Evolutionary conservation across 2,113 vertebrate genomes (phyloP).

Genomic region (Tupaia tana): DNA sequence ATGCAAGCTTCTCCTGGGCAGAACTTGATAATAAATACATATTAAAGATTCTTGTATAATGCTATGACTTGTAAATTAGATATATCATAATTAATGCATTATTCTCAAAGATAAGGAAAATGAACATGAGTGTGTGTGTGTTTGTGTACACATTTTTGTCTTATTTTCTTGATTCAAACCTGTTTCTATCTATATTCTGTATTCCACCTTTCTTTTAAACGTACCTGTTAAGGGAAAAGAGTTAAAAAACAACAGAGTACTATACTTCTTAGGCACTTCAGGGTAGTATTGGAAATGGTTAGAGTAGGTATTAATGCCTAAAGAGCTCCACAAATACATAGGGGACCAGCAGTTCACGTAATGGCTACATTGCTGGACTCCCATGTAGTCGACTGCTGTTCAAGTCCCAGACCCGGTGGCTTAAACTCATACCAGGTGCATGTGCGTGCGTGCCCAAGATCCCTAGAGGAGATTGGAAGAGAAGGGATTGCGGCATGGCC

Average conservation of each 20-base stretch:
- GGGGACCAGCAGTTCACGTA: no score
- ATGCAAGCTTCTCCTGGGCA: background rate
- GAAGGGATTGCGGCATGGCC: no score
- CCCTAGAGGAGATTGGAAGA: no score
- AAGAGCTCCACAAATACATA: background rate
- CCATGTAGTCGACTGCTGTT: no score
- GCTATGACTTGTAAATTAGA: background rate
- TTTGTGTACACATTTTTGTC: background rate
- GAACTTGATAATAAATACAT: background rate
- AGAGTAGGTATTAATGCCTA: background rate
- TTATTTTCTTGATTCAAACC: conserved; percentile 27
- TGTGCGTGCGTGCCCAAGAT: no score
- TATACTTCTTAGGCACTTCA: background rate
- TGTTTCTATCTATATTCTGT: background rate
- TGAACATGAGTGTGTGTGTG: background rate
- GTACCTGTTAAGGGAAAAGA: background rate
- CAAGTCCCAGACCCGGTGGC: no score
- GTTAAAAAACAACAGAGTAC: background rate
- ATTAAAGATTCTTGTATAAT: conserved; percentile 3
- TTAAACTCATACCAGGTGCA: no score
- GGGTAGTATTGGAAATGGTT: background rate
- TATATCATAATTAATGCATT: conserved; percentile 8
- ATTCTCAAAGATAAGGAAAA: conserved; percentile 42
- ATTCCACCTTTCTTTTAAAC: background rate
- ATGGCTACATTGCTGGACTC: no score